These are phyloP conservation scores for Sparus aurata DNA, from an alignment of 2,797 vertebrate genomes.

Conservation along the genomic window DNA sequence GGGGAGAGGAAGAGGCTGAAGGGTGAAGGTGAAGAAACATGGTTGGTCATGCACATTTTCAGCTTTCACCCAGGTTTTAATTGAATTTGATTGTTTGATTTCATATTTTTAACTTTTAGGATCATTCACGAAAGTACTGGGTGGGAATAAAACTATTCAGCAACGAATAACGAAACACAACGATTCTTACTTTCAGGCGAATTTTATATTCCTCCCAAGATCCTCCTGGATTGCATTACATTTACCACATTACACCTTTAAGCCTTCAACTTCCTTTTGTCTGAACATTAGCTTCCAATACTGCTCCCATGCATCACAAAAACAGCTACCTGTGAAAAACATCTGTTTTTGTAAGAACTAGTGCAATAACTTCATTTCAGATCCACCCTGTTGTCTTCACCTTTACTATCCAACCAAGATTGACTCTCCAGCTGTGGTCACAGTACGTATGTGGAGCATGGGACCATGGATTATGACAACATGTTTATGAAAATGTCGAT, in stretches of 20 bases:
- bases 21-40: background rate
- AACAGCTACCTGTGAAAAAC: background rate
- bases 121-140: too few species aligned
- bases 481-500: background rate
- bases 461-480: background rate
- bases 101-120: too few species aligned
- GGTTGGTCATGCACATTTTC: background rate
- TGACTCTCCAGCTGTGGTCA: slow-evolving; percentile 2
- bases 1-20: background rate
- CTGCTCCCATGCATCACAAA: background rate
- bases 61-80: too few species aligned
- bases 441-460: background rate
- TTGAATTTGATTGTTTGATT: too few species aligned
- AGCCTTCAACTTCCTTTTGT: background rate
- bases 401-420: background rate
- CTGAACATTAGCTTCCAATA: background rate
- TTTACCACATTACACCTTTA: background rate
- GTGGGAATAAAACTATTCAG: too few species aligned
- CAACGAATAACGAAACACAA: too few species aligned
- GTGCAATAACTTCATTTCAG: background rate
- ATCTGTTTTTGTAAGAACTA: background rate
- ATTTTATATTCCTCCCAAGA: too few species aligned
- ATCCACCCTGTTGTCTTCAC: background rate
- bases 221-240: too few species aligned
- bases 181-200: too few species aligned